Evolutionary conservation across 2,797 vertebrate species (phyloP).

Genomic region (Rhadinocentrus ornatus): DNA sequence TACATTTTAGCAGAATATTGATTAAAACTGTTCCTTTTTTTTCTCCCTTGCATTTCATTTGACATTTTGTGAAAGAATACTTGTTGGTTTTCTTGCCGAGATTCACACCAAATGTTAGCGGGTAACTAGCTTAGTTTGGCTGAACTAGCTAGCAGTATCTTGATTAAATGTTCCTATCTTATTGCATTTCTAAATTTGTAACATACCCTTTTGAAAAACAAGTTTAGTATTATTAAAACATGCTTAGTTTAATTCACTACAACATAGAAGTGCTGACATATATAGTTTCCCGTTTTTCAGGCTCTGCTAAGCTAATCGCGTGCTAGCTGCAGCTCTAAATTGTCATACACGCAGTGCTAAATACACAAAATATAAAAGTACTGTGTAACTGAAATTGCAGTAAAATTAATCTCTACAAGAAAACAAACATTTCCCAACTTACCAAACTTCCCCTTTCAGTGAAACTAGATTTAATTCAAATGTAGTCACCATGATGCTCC

Average conservation of each 20-base stretch:
- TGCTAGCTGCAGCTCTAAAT: neutral
- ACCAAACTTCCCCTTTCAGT: slow-evolving; percentile 2
- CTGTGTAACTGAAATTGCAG: neutral
- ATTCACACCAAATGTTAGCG: neutral
- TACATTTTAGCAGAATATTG: neutral
- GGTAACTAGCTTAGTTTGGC: neutral
- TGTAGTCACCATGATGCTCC: neutral
- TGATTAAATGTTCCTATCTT: no score
- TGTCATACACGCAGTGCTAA: neutral
- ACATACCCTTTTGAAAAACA: neutral
- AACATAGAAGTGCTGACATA: neutral
- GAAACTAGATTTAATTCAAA: slow-evolving; percentile 18
- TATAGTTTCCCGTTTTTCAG: neutral
- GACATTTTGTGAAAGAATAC: neutral
- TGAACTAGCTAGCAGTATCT: neutral
- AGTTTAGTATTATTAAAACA: neutral
- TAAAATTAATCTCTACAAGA: slow-evolving; percentile 2
- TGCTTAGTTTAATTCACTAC: neutral
- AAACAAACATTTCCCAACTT: slow-evolving; percentile 10
- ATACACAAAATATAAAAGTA: neutral
- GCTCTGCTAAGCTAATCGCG: neutral
- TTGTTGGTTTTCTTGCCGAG: slow-evolving; percentile 13
- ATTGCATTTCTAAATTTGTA: neutral
- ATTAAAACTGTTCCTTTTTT: neutral
- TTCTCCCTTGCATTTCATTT: neutral